phyloP scores from a whole-genome alignment of 2,113 vertebrate species.

The Abramis brama region DNA sequence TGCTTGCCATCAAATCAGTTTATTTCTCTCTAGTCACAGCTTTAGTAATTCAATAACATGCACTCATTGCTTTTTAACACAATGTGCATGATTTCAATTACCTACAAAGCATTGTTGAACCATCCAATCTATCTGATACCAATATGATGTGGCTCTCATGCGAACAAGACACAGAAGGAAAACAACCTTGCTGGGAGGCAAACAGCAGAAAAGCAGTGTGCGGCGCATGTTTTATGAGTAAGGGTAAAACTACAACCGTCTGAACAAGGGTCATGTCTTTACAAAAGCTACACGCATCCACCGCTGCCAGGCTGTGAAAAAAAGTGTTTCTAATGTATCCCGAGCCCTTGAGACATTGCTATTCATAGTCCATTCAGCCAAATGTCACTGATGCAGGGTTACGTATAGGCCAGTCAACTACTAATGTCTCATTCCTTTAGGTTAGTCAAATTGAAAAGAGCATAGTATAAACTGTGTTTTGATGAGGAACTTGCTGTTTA shows the following conservation, averaged over 20 bases:
- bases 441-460: constrained; percentile 45
- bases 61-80: neutral
- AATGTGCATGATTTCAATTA: neutral
- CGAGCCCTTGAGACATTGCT: constrained; percentile 42
- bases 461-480: constrained; percentile 30
- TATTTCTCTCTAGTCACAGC: neutral
- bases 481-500: constrained; percentile 15
- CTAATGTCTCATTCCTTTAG: constrained; percentile 18
- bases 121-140: neutral
- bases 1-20: neutral
- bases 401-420: constrained; percentile 37
- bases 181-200: constrained; percentile 36
- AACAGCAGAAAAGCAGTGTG: neutral
- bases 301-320: constrained; percentile 2
- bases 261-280: constrained; percentile 30
- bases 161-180: neutral
- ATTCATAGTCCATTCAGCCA: constrained; percentile 52
- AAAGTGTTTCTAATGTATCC: constrained; percentile 48
- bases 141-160: neutral
- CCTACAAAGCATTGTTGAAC: constrained; percentile 8
- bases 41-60: neutral
- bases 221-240: neutral
- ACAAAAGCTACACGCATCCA: constrained; percentile 13
- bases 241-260: neutral
- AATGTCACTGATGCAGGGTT: constrained; percentile 57